These are phyloP conservation scores for Hydropsyche betteni DNA, from an alignment of 2,888 invertebrate genomes.

Conservation along the genomic window DNA sequence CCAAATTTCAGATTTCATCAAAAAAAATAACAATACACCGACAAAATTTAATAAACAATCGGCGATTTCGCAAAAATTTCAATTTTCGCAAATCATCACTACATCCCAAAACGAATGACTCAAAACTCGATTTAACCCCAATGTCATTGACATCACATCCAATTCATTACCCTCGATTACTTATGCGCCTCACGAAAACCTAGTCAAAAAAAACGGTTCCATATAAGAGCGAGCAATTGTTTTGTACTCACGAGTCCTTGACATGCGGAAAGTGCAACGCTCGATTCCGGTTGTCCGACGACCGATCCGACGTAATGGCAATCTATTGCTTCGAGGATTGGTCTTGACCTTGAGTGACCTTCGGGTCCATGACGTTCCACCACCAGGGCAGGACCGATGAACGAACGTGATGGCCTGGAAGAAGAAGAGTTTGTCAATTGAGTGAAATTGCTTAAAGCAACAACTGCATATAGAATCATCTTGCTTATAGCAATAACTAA, in stretches of 20 bases:
- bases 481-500: too few species aligned
- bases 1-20: too few species aligned
- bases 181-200: too few species aligned
- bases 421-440: not conserved
- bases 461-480: too few species aligned
- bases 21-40: too few species aligned
- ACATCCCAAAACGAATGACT: too few species aligned
- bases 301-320: slow-evolving; percentile 85
- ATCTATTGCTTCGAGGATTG: slow-evolving; percentile 64
- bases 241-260: slow-evolving; percentile 79
- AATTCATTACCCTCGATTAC: too few species aligned
- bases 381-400: slow-evolving; percentile 75
- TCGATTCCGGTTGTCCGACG: slow-evolving; percentile 73
- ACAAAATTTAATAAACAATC: too few species aligned
- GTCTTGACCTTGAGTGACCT: slow-evolving; percentile 61
- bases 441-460: too few species aligned
- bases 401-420: slow-evolving; percentile 71
- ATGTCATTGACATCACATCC: not conserved
- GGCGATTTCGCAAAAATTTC: too few species aligned
- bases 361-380: slow-evolving; percentile 72
- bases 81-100: too few species aligned
- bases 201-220: too few species aligned
- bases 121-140: not conserved
- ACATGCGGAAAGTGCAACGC: slow-evolving; percentile 82
- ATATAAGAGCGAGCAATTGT: not conserved